Evolutionary conservation across 2,113 vertebrate species (phyloP), one percentile per base, ranked within the genome.

Genomic region (Dunckerocampus dactyliophorus): DNA sequence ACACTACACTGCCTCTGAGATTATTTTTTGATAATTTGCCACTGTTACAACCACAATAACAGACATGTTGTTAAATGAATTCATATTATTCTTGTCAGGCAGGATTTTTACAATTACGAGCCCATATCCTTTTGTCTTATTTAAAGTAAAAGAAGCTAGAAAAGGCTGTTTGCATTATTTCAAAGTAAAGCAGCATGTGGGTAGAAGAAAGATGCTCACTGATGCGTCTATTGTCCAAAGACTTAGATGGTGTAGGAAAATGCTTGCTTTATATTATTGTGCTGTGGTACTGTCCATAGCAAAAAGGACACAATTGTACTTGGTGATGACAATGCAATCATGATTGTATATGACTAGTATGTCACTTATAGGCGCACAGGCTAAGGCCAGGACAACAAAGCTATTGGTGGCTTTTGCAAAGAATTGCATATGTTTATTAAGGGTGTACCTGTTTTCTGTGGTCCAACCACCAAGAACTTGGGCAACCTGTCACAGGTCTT

Each of bases 401-500:
- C 24, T 28, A 28, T 4, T 34, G 31, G 31, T 1, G 31, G 31
- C 31, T 34, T 34, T 34, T 34, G 5, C 31, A 21, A 12, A 47
- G 8, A 72, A 61, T 66, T 70, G 37, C 42, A 49, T 43, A 62
- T 71, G 24, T n/a, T 55, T 59, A 66, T 65, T 16, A 56, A 46
- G 28, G 21, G 57, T 67, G 51, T 74, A 96, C 95, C 94, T 75
- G 96, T 97, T 92, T 98, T 97, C 83, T 98, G 95, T 47, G 96
- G 96, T 74, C 95, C 95, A 61, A 98, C 90, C 65, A 99, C 93
- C 89, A 98, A 88, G 87, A 97, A 95, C 81, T 95, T 98, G 69
- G 95, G 95, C 72, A 98, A 89, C 17, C 95, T 93, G 87, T 96
- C 95, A 69, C 96, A 99, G 46, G 95, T 95, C 92, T 98, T 99